These are phyloP conservation scores for Metopolophium dirhodum DNA, from an alignment of 1,140 invertebrate species.

Conservation along the genomic window DNA sequence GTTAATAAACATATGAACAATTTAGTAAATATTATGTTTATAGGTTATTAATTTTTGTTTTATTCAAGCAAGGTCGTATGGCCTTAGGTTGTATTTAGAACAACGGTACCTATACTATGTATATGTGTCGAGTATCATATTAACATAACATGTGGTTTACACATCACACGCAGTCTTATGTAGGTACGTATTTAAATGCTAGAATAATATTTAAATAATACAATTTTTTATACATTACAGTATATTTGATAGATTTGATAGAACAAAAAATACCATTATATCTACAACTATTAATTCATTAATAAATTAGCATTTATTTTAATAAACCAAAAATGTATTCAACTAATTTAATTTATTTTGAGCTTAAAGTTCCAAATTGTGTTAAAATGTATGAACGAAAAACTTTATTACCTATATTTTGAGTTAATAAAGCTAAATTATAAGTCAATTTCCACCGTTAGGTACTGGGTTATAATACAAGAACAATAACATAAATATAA, in stretches of 20 bases:
- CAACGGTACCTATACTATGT: background rate
- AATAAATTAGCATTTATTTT: too few species aligned
- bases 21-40: slow-evolving; percentile 6
- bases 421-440: too few species aligned
- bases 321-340: too few species aligned
- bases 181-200: background rate
- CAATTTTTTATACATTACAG: background rate
- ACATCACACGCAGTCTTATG: background rate
- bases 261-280: too few species aligned
- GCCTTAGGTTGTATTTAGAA: background rate
- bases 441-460: too few species aligned
- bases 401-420: too few species aligned
- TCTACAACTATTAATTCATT: too few species aligned
- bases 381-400: too few species aligned
- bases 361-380: too few species aligned
- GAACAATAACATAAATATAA: too few species aligned
- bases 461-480: too few species aligned
- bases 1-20: background rate
- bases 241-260: background rate
- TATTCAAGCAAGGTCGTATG: background rate
- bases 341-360: too few species aligned
- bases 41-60: background rate
- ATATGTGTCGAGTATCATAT: background rate
- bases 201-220: background rate
- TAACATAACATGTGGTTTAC: background rate